phyloP scores from a whole-genome alignment of 2,797 vertebrate genomes.

The Amblyraja radiata region DNA sequence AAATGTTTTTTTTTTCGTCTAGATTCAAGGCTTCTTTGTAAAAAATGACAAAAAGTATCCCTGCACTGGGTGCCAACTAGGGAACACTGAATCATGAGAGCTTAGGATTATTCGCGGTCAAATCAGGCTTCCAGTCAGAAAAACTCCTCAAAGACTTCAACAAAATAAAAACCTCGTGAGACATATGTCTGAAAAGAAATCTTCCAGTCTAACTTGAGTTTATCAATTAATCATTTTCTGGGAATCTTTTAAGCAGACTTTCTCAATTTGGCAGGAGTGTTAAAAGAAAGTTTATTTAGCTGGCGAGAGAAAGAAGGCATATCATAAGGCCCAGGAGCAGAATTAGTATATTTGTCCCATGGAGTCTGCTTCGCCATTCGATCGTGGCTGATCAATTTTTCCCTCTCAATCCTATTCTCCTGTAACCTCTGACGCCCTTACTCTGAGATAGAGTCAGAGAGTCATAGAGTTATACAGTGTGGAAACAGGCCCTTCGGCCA shows the following conservation, averaged over 20 bases:
- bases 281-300: too few relatives aligned
- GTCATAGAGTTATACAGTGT: too few relatives aligned
- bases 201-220: neutral
- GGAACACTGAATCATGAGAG: neutral
- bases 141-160: neutral
- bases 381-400: too few relatives aligned
- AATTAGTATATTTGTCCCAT: too few relatives aligned
- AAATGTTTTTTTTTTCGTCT: neutral
- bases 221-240: neutral
- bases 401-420: too few relatives aligned
- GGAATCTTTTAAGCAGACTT: neutral
- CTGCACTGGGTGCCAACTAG: neutral
- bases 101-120: slow-evolving; percentile 25
- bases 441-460: too few relatives aligned
- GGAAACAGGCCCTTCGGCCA: too few relatives aligned
- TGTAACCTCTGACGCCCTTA: too few relatives aligned
- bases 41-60: neutral
- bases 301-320: too few relatives aligned
- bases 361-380: too few relatives aligned
- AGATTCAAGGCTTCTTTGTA: slow-evolving; percentile 29
- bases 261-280: too few relatives aligned
- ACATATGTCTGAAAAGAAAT: neutral
- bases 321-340: too few relatives aligned
- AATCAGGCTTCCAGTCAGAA: neutral
- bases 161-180: neutral